Evolutionary conservation across 2,113 vertebrate genomes (phyloP), one percentile per base, ranked within the genome.

Genomic region (Indri indri): DNA sequence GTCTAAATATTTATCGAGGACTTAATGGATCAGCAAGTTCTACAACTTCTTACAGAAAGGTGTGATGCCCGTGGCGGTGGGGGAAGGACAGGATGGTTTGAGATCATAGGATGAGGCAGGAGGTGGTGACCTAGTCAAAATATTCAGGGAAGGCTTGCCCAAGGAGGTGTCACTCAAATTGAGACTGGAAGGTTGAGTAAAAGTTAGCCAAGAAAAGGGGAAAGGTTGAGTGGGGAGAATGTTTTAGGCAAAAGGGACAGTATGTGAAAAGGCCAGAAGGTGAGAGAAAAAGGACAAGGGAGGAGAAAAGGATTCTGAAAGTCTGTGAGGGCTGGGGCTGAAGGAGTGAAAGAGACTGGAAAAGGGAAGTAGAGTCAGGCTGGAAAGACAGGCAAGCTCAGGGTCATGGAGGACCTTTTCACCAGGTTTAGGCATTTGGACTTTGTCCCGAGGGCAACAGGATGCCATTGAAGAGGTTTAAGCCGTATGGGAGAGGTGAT

Each of bases 1-100:
- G 93, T 71, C 32, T 94, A 84, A 88, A 71, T 96, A 73, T 30
- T 76, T 90, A 84, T 30, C 54, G n/a, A 73, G 40, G n/a, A 23
- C 30, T 68, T 92, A 88, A 27, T 63, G 40, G 61, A 68, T 87
- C 86, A 88, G 32, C 40, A 11, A 23, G 11, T 50, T 92, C 66
- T 85, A 80, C 18, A 50, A 20, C 4, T 59, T 83, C 79, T 74
- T 80, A 37, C 3, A 80, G 70, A 90, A 88, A 63, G 34, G 17
- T 82, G 27, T 54, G 79, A 82, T 32, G 11, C 66, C 65, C 34
- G 34, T 86, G 82, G 32, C 16, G 14, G 57, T 32, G 52, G 73
- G 63, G 32, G 3, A 47, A 52, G 77, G 6, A 47, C 30, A 54
- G 20, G 20, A 13, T 83, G 47, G 42, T 42, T 57, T 70, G 84